Evolutionary conservation across 2,888 invertebrate species (phyloP), one percentile per base, ranked within the genome.

Genomic region (Hyposoter dolosus): DNA sequence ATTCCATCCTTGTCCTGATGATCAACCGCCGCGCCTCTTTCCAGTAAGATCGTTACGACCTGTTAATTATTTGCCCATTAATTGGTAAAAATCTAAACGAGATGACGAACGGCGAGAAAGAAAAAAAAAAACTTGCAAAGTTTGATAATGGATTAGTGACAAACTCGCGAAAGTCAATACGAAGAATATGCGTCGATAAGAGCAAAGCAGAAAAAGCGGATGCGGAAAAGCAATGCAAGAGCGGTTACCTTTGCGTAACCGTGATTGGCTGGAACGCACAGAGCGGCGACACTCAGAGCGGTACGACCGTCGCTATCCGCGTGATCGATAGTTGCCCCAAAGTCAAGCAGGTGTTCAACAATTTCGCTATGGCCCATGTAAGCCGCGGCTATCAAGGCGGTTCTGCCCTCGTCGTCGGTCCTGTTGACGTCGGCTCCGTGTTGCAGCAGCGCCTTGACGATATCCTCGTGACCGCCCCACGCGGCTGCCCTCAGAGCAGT

Each of bases 331-430:
- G 96, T 95, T 0, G 98, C 98, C 1, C 97, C 97, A 84, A 96
- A 97, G 89, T 97, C 97, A 12, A 98, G 94, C 63, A 98, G 94
- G 88, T 97, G 97, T 86, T 97, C 96, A 40, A 98, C 98, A 86
- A 98, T 98, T 91, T 98, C 98, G n/a, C 97, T 97, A 94, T 98
- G 98, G 0, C 98, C 98, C 99, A 99, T 99, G 94, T 99, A 99
- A 0, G 99, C 98, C 23, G 99, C 98, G 0, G 99, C 99, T 88
- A 99, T 97, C 65, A 99, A 95, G 0, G 99, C 98, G 0, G 99
- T 99, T 88, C 99, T 96, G 19, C 98, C 98, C 93, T 98, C 98
- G 45, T 97, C 97, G 94, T 99, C 99, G 3, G 98, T 97, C 32
- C 96, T 95, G 94, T 98, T 98, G 0, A 97, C 97, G 90, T 96